Conservation (phyloP, 2,888 invertebrate genomes). For the Morpho deidamia region DNA sequence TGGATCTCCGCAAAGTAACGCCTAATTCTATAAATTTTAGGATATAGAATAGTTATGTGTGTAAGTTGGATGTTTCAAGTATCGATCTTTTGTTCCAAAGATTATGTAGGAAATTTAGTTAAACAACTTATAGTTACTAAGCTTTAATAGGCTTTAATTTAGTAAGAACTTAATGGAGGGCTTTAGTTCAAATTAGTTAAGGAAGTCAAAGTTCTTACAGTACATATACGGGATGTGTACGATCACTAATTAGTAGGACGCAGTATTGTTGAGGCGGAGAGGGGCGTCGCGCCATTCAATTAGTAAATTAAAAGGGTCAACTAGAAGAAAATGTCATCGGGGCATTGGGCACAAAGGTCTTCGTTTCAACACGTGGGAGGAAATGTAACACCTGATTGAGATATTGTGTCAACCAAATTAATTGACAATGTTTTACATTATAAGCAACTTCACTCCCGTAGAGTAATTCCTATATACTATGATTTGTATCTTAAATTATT, state of each 20-base stretch:
- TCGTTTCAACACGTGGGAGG: slow-evolving; percentile 6
- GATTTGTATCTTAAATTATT: too few relatives aligned
- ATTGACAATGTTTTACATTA: too few relatives aligned
- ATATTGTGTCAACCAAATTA: background rate
- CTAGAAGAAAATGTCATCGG: slow-evolving; percentile 28
- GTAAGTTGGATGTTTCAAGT: too few relatives aligned
- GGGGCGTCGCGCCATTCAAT: slow-evolving; percentile 27
- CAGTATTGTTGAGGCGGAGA: slow-evolving; percentile 21
- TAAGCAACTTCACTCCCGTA: too few relatives aligned
- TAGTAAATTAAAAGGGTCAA: slow-evolving; percentile 30
- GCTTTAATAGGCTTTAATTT: background rate
- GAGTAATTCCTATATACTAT: too few relatives aligned
- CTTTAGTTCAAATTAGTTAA: slow-evolving; percentile 18
- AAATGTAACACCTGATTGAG: slow-evolving; percentile 8
- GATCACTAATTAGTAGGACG: slow-evolving; percentile 28
- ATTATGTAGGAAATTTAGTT: background rate
- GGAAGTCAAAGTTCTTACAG: slow-evolving; percentile 25
- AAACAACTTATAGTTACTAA: too few relatives aligned
- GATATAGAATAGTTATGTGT: too few relatives aligned
- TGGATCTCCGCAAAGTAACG: too few relatives aligned
- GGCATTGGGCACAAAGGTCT: slow-evolving; percentile 19
- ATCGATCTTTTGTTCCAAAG: background rate
- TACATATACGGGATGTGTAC: slow-evolving; percentile 16
- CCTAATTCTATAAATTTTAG: too few relatives aligned
- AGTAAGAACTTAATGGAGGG: slow-evolving; percentile 8